These are phyloP conservation scores for Eleginops maclovinus DNA, from an alignment of 2,113 vertebrate species.

Conservation along the genomic window DNA sequence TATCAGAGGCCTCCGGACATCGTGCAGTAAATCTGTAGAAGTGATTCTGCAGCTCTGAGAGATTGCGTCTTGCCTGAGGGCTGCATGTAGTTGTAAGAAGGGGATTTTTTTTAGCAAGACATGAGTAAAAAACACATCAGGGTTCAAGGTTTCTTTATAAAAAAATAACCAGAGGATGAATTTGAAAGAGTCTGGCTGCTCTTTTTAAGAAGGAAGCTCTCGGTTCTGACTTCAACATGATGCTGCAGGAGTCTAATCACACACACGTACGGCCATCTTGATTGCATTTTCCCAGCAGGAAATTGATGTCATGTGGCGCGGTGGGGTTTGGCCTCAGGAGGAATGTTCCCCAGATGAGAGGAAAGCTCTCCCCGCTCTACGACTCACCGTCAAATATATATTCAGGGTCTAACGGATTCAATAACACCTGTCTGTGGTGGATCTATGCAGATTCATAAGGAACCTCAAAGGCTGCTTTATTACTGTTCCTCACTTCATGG, in stretches of 20 bases:
- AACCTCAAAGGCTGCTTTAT: background rate
- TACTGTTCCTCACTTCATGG: background rate
- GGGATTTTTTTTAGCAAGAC: background rate
- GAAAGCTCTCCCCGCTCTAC: background rate
- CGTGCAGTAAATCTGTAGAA: background rate
- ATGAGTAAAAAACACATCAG: background rate
- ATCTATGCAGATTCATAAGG: background rate
- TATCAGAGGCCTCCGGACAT: background rate
- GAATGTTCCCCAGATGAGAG: slow-evolving; percentile 58
- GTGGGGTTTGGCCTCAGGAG: slow-evolving; percentile 51
- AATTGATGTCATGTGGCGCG: slow-evolving; percentile 68
- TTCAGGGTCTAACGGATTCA: background rate
- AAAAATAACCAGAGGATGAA: background rate
- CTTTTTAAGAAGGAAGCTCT: background rate
- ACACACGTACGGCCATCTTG: slow-evolving; percentile 59
- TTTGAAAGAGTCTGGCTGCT: background rate
- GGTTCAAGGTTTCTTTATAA: slow-evolving; percentile 1
- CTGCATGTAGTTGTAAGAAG: background rate
- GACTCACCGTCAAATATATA: too few species aligned
- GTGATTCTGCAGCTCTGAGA: background rate
- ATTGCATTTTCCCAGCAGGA: slow-evolving; percentile 72
- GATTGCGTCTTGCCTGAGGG: background rate
- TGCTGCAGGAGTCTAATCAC: slow-evolving; percentile 39
- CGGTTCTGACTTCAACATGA: background rate
- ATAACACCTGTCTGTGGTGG: background rate